phyloP scores from a whole-genome alignment of 2,888 invertebrate species.

The Gari tellinella region DNA sequence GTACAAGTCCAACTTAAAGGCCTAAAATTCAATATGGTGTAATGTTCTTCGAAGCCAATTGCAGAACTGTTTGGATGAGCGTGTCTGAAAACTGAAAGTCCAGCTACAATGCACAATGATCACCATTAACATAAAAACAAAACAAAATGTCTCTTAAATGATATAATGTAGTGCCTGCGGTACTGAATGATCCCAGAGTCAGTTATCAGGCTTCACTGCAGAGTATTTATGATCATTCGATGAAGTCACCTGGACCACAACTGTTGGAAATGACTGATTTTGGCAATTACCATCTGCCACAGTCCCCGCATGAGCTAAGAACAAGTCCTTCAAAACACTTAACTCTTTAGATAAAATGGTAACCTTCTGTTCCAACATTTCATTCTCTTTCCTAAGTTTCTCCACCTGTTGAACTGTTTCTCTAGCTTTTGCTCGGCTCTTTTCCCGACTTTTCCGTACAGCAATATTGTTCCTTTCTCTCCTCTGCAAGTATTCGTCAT shows the following conservation, averaged over 20 bases:
- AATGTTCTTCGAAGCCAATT: too few species aligned
- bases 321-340: constrained; percentile 91
- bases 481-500: constrained; percentile 95
- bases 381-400: constrained; percentile 95
- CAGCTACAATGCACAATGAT: too few species aligned
- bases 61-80: too few species aligned
- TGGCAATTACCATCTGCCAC: constrained; percentile 35
- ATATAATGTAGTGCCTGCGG: too few species aligned
- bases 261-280: constrained; percentile 36
- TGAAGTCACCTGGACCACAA: constrained; percentile 55
- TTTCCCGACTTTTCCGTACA: constrained; percentile 97
- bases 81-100: too few species aligned
- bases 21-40: too few species aligned
- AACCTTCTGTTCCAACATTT: constrained; percentile 94
- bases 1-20: too few species aligned
- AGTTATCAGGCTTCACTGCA: constrained; percentile 47
- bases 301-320: constrained; percentile 78
- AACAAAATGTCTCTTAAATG: too few species aligned
- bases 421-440: constrained; percentile 96
- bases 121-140: too few species aligned
- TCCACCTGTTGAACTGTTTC: constrained; percentile 98
- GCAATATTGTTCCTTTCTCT: constrained; percentile 98
- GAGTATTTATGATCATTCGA: constrained; percentile 63
- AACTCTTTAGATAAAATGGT: constrained; percentile 93
- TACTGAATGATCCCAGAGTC: constrained; percentile 43